Conservation (phyloP, 2,888 invertebrate genomes). For the Eueremaeus valkanovi region DNA sequence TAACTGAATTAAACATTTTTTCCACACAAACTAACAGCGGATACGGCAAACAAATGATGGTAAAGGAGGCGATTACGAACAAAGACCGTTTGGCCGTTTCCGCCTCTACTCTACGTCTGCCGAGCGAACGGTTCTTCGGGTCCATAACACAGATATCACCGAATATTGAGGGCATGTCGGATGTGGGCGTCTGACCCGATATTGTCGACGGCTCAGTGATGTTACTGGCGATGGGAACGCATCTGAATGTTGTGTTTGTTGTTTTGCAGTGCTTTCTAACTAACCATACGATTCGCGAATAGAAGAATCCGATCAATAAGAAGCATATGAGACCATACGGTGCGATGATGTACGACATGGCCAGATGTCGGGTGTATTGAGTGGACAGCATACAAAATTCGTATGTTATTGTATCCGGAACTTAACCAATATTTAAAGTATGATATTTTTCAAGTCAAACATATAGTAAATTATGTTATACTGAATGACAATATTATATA, state of each 20-base stretch:
- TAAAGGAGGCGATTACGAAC: slow-evolving; percentile 36
- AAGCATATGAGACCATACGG: slow-evolving; percentile 40
- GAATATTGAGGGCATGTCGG: slow-evolving; percentile 35
- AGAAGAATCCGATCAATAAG: slow-evolving; percentile 35
- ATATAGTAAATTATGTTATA: too few relatives aligned
- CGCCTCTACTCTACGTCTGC: slow-evolving; percentile 34
- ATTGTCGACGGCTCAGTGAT: background rate
- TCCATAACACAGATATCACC: slow-evolving; percentile 40
- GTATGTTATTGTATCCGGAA: slow-evolving; percentile 38
- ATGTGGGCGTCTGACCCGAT: background rate
- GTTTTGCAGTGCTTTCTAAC: slow-evolving; percentile 39
- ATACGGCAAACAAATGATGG: slow-evolving; percentile 35
- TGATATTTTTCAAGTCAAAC: background rate
- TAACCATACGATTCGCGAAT: slow-evolving; percentile 35
- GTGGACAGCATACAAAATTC: slow-evolving; percentile 31
- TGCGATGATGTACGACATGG: slow-evolving; percentile 35
- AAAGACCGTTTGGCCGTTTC: slow-evolving; percentile 38
- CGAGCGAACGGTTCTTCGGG: slow-evolving; percentile 36
- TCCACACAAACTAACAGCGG: slow-evolving; percentile 32
- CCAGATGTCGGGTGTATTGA: slow-evolving; percentile 1
- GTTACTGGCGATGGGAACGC: background rate
- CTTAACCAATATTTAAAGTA: background rate
- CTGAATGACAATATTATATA: background rate
- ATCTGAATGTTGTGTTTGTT: slow-evolving; percentile 28
- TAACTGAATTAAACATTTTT: background rate